A percentile compares a stretch with the other conserved stretches of the same genome.
These are phyloP conservation scores for Perccottus glenii DNA, from an alignment of 2,113 vertebrate species.

Conservation along the genomic window DNA sequence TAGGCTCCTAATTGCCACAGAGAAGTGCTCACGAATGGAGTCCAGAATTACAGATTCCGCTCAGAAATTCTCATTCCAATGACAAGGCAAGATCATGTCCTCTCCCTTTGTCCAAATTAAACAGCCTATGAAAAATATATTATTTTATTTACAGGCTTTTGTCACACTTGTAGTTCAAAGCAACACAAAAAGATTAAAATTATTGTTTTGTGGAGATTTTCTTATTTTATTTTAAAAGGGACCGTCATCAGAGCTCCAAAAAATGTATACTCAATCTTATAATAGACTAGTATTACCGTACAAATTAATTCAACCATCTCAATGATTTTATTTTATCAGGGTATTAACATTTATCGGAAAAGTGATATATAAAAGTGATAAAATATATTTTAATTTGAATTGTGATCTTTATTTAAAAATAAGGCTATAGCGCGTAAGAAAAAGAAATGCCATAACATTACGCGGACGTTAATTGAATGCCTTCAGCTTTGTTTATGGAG, in stretches of 20 bases:
- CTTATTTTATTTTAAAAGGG: background rate
- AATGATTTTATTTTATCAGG: background rate
- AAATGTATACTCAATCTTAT: too few relatives aligned
- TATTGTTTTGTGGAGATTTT: background rate
- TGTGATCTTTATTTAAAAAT: background rate
- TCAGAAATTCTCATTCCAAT: slow-evolving; percentile 67
- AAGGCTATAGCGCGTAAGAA: background rate
- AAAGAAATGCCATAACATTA: slow-evolving; percentile 13
- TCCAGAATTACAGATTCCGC: slow-evolving; percentile 68
- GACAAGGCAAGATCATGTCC: slow-evolving; percentile 78
- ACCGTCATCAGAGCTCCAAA: too few relatives aligned
- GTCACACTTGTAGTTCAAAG: background rate
- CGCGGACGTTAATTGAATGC: slow-evolving; percentile 42
- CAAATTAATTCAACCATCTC: background rate
- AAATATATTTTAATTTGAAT: background rate
- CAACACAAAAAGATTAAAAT: background rate
- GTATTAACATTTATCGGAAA: too few relatives aligned
- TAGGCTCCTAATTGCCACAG: slow-evolving; percentile 95
- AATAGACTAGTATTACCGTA: background rate
- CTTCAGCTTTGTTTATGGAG: slow-evolving; percentile 93
- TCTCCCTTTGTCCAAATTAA: slow-evolving; percentile 79
- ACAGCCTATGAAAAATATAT: slow-evolving; percentile 42
- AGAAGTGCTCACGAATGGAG: slow-evolving; percentile 83
- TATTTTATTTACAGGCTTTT: slow-evolving; percentile 10
- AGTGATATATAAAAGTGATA: background rate